Evolutionary conservation across 2,113 vertebrate genomes (phyloP).

Genomic region (Eulacestoma nigropectus): DNA sequence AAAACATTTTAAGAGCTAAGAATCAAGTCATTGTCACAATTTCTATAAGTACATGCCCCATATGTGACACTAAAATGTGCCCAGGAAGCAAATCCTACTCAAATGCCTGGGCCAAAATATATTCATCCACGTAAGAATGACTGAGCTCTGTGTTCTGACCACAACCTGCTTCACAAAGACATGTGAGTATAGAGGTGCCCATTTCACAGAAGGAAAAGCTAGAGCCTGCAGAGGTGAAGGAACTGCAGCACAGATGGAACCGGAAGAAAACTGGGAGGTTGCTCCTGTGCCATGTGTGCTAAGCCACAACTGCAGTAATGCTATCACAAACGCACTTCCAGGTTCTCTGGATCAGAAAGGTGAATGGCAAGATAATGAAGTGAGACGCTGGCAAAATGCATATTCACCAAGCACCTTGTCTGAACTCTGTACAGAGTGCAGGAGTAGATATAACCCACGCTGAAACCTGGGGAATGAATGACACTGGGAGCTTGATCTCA

Average conservation of each 20-base stretch:
- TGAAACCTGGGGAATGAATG: not conserved
- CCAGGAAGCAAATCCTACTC: not conserved
- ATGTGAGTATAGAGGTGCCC: not conserved
- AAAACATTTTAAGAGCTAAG: not conserved
- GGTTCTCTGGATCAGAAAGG: not conserved
- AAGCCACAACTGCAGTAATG: not conserved
- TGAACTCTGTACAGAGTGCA: not conserved
- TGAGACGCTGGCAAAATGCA: not conserved
- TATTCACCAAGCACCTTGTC: not conserved
- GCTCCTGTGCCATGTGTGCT: not conserved
- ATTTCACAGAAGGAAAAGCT: not conserved
- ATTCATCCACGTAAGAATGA: not conserved
- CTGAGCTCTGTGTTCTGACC: not conserved
- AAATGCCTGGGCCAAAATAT: not conserved
- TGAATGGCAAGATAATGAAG: not conserved
- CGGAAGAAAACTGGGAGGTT: not conserved
- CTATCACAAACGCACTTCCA: rapidly evolving
- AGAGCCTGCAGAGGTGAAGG: not conserved
- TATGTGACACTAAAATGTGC: not conserved
- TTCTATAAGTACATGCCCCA: not conserved
- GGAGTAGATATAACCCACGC: not conserved
- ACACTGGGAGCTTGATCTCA: not conserved
- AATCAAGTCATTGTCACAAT: not conserved
- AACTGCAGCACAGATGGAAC: not conserved
- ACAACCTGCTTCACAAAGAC: not conserved